Percentiles rank a stretch among this genome's conserved stretches.
Evolutionary conservation across 2,113 vertebrate species (phyloP).

Genomic region (Salvelinus alpinus): DNA sequence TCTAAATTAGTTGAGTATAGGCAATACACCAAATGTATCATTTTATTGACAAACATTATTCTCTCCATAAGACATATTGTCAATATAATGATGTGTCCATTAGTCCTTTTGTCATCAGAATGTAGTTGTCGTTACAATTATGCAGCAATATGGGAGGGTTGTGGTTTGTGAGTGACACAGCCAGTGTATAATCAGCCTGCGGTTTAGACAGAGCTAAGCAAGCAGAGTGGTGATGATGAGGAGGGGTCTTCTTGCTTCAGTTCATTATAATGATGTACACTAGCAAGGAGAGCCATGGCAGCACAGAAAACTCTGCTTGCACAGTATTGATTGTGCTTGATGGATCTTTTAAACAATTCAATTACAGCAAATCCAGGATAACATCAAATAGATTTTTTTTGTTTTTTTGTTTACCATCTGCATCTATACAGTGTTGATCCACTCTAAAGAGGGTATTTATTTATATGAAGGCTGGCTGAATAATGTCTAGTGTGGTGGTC

Average conservation of each 20-base stretch:
- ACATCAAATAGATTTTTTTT: conserved; percentile 34
- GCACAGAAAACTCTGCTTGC: conserved; percentile 47
- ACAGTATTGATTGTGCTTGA: conserved; percentile 45
- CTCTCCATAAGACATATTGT: too few relatives aligned
- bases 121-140: too few relatives aligned
- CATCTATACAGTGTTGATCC: conserved; percentile 34
- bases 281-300: conserved; percentile 25
- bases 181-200: conserved; percentile 43
- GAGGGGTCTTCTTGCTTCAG: conserved; percentile 20
- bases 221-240: conserved; percentile 40
- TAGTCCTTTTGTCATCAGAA: too few relatives aligned
- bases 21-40: too few relatives aligned
- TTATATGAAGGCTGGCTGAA: neutral
- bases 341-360: conserved; percentile 63
- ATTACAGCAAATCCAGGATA: conserved; percentile 53
- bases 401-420: conserved; percentile 37
- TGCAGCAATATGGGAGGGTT: too few relatives aligned
- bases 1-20: too few relatives aligned
- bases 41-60: too few relatives aligned
- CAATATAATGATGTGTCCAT: too few relatives aligned
- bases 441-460: conserved; percentile 32
- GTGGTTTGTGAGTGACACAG: conserved; percentile 11
- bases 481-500: neutral
- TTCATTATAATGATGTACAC: conserved; percentile 33
- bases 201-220: conserved; percentile 25